Evolutionary conservation across 2,888 invertebrate genomes (phyloP), one percentile per base, ranked within the genome.

Genomic region (Malthinus flaveolus): DNA sequence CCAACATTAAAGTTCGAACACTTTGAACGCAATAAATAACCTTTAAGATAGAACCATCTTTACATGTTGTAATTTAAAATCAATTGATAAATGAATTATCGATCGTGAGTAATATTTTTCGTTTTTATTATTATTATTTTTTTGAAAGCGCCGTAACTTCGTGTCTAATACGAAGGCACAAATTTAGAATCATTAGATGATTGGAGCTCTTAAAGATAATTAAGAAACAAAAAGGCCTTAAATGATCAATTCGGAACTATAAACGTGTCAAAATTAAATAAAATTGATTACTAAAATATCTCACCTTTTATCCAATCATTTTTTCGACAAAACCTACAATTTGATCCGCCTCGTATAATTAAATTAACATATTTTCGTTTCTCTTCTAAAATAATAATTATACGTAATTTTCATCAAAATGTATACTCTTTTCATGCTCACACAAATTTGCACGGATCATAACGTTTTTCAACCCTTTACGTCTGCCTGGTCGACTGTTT

Each of bases 231-330:
- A 63, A 61, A 65, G 51, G 61, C 33, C 45, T 23, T 59, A 62
- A 62, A 61, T 49, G 62, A 59, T 53, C 63, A 58, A 65, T 65
- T 59, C 59, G 51, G 54, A 65, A 56, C 61, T 48, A 63, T 57
- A 59, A 62, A 63, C 56, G 65, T 65, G 65, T 65, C 65, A 63
- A 63, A 63, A 63, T 65, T 63, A 61, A 45, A 23, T 52, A 61
- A 65, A 65, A 65, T 65, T 61, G 65, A 65, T 65, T 63, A 61
- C 56, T 55, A 44, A 53, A 61, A 23, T 49, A 57, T 61, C 57
- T 61, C 46, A 39, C 23, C 23, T 57, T 57, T 61, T 57, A 61
- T 61, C 61, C 49, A 31, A 45, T 52, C 56, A n/a, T 46, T 23
- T 54, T 23, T 23, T 23, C 5, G 5, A 23, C 23, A 2, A 49